Evolutionary conservation across 2,113 vertebrate genomes (phyloP).

Genomic region (Bostrychus sinensis): DNA sequence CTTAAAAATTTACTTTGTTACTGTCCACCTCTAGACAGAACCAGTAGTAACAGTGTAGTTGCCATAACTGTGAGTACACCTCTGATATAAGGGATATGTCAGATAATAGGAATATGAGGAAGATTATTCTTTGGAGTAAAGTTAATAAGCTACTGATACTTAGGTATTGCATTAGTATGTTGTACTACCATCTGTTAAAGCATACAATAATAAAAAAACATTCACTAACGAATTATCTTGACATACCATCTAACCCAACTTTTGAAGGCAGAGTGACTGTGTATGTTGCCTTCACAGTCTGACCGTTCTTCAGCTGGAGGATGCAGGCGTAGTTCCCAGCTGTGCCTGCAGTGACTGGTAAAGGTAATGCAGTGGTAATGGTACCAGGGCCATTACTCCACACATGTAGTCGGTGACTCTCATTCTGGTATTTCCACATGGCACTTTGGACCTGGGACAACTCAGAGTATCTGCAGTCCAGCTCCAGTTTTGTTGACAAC

Average conservation of each 20-base stretch:
- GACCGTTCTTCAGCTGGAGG: constrained; percentile 63
- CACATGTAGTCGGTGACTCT: constrained; percentile 3
- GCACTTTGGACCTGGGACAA: constrained; percentile 46
- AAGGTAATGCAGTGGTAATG: constrained; percentile 41
- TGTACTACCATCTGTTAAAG: too few relatives aligned
- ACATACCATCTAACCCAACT: constrained; percentile 15
- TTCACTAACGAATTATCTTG: constrained; percentile 4
- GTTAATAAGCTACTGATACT: too few relatives aligned
- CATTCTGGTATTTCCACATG: constrained; percentile 65
- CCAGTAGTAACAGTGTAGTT: too few relatives aligned
- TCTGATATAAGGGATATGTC: too few relatives aligned
- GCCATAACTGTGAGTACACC: too few relatives aligned
- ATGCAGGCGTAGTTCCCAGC: constrained; percentile 78
- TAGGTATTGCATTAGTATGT: too few relatives aligned
- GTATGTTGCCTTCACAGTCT: constrained; percentile 45
- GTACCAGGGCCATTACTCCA: constrained; percentile 25
- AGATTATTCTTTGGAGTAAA: too few relatives aligned
- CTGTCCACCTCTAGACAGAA: too few relatives aligned
- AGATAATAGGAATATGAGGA: too few relatives aligned
- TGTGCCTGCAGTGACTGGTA: constrained; percentile 60
- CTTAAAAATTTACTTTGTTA: too few relatives aligned
- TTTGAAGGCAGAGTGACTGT: constrained; percentile 41
- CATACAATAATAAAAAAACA: too few relatives aligned
- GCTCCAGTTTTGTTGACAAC: constrained; percentile 22
- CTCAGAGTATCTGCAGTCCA: constrained; percentile 66